Conservation (phyloP, 2,888 invertebrate genomes). For the Ophion slaviceki region DNA sequence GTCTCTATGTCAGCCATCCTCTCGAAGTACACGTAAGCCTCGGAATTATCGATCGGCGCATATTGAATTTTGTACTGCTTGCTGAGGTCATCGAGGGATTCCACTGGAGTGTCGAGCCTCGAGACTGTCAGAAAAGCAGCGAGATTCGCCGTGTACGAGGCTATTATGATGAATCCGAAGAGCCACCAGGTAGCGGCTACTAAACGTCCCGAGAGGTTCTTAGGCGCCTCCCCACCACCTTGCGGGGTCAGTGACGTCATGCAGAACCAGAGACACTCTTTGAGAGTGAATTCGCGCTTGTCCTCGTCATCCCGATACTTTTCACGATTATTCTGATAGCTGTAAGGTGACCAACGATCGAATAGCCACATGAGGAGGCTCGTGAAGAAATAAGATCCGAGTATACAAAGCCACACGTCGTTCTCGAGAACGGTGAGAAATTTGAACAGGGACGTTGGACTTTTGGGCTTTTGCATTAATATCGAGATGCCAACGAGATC, state of each 20-base stretch:
- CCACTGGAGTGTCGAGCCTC: conserved; percentile 95
- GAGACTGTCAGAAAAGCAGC: conserved; percentile 98
- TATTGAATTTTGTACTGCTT: conserved; percentile 98
- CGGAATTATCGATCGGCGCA: conserved; percentile 94
- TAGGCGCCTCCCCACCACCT: conserved; percentile 98
- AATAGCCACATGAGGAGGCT: conserved; percentile 98
- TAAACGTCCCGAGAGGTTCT: conserved; percentile 96
- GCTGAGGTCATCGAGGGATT: conserved; percentile 96
- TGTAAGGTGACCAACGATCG: conserved; percentile 98
- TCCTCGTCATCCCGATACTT: conserved; percentile 97
- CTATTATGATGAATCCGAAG: conserved; percentile 99
- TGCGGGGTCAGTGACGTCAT: conserved; percentile 98
- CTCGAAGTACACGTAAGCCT: conserved; percentile 97
- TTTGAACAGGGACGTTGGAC: conserved; percentile 96
- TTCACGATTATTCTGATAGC: conserved; percentile 96
- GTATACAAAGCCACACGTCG: conserved; percentile 98
- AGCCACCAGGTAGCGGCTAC: conserved; percentile 99
- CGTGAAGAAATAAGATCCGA: conserved; percentile 97
- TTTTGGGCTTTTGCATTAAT: conserved; percentile 94
- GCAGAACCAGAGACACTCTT: conserved; percentile 99
- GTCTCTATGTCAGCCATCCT: conserved; percentile 98
- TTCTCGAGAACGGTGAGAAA: conserved; percentile 98
- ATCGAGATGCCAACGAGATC: conserved; percentile 99
- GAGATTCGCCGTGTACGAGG: conserved; percentile 98
- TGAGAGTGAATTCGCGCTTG: conserved; percentile 96